phyloP scores from a whole-genome alignment of 2,888 invertebrate species.

The Caenorhabditis auriculariae region DNA sequence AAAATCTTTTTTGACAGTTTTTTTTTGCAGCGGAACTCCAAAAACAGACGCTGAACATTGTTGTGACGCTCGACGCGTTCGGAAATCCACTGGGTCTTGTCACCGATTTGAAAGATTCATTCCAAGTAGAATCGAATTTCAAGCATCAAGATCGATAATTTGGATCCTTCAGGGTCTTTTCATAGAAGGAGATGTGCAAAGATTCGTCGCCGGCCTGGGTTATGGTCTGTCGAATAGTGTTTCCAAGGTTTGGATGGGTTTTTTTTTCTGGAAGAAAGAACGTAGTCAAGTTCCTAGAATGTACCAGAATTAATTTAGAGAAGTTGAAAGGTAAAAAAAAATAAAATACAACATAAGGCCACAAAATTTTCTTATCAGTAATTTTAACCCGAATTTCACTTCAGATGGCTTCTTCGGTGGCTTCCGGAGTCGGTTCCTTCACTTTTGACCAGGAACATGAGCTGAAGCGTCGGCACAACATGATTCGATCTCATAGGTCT shows the following conservation, averaged over 20 bases:
- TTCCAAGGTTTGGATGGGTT: slow-evolving; percentile 80
- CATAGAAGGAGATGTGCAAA: slow-evolving; percentile 87
- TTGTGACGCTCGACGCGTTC: slow-evolving; percentile 94
- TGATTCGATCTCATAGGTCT: slow-evolving; percentile 39
- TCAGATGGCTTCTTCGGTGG: slow-evolving; percentile 54
- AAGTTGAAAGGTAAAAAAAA: too few species aligned
- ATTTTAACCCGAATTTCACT: background rate
- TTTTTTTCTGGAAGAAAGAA: background rate
- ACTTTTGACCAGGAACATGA: slow-evolving; percentile 61
- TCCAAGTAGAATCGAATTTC: slow-evolving; percentile 29
- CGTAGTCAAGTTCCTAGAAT: too few species aligned
- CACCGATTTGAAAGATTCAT: slow-evolving; percentile 90
- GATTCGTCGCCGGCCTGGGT: slow-evolving; percentile 89
- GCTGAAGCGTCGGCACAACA: slow-evolving; percentile 46
- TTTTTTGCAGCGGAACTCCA: slow-evolving; percentile 75
- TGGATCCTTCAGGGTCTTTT: slow-evolving; percentile 76
- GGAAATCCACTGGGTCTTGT: slow-evolving; percentile 95
- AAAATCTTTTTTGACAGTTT: background rate
- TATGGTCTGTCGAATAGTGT: slow-evolving; percentile 96
- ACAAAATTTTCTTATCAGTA: background rate
- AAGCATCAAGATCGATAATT: background rate
- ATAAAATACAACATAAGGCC: too few species aligned
- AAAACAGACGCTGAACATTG: slow-evolving; percentile 90
- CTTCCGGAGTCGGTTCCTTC: slow-evolving; percentile 57
- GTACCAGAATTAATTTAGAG: too few species aligned